Evolutionary conservation across 2,888 invertebrate species (phyloP).

Genomic region (Scrobipalpa atriplicella): DNA sequence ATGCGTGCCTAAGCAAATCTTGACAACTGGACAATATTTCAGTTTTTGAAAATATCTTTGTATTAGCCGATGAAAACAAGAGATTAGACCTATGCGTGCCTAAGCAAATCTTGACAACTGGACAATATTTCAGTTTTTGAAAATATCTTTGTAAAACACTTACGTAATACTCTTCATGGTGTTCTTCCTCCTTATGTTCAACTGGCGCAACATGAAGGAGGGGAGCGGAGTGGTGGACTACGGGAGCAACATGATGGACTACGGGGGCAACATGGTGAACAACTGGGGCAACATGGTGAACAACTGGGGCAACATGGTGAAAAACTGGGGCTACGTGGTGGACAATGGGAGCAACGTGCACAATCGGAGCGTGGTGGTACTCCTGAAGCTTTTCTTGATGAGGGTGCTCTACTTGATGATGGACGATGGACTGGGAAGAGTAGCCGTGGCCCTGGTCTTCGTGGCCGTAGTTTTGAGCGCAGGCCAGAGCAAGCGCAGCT

Average conservation of each 20-base stretch:
- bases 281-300: conserved; percentile 34
- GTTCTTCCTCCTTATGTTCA: conserved; percentile 29
- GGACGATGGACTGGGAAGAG: conserved; percentile 41
- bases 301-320: conserved; percentile 27
- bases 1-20: no score
- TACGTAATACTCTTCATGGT: conserved; percentile 50
- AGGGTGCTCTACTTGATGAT: conserved; percentile 35
- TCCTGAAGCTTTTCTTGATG: conserved; percentile 27
- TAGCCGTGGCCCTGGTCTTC: conserved; percentile 38
- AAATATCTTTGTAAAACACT: conserved; percentile 37
- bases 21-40: no score
- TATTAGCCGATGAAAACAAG: neutral
- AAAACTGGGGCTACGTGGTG: conserved; percentile 32
- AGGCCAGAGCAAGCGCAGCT: conserved; percentile 1
- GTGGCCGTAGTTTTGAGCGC: conserved; percentile 32
- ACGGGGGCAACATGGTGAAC: conserved; percentile 29
- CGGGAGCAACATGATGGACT: conserved; percentile 31
- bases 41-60: no score
- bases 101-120: no score
- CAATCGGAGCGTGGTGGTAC: conserved; percentile 22
- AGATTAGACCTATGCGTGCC: no score
- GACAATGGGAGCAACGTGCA: conserved; percentile 33
- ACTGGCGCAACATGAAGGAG: conserved; percentile 32
- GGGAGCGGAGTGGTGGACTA: conserved; percentile 40
- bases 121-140: no score